These are phyloP conservation scores for Tor tambroides DNA, from an alignment of 2,113 vertebrate species.

Conservation along the genomic window DNA sequence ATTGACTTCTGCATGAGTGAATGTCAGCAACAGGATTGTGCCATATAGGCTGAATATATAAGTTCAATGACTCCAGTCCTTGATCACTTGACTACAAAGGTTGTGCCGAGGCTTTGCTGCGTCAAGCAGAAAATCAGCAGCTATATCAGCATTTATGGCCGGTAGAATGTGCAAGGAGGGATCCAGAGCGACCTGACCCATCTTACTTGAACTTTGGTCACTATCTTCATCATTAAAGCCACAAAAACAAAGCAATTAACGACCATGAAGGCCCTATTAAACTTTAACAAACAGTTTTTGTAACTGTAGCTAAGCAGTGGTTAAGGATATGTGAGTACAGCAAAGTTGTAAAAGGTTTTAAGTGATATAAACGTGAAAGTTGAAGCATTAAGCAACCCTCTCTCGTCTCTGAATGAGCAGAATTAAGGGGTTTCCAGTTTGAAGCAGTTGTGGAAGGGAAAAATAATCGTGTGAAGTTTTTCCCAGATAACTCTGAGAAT, in stretches of 20 bases:
- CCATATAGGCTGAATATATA: conserved; percentile 32
- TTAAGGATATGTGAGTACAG: conserved; percentile 4
- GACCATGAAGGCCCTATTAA: conserved; percentile 38
- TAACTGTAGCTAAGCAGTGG: neutral
- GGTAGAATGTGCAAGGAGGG: conserved; percentile 11
- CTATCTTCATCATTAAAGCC: neutral
- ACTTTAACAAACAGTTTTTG: conserved; percentile 46
- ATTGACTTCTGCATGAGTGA: conserved; percentile 15
- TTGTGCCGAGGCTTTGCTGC: neutral
- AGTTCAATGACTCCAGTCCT: conserved; percentile 58
- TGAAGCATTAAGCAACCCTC: neutral
- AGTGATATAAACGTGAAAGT: neutral
- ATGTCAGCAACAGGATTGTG: neutral
- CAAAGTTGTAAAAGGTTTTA: neutral
- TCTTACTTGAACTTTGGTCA: conserved; percentile 68
- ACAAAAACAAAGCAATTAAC: conserved; percentile 53
- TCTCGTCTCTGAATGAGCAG: neutral
- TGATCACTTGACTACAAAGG: conserved; percentile 39
- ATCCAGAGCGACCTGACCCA: conserved; percentile 31
- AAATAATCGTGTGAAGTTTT: neutral
- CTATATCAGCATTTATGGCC: conserved; percentile 19
- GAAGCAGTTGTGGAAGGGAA: neutral
- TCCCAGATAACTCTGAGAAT: conserved; percentile 21
- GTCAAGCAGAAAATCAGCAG: conserved; percentile 28
- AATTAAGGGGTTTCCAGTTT: neutral